A percentile compares a stretch with the other conserved stretches of the same genome.
These are phyloP conservation scores for Coracopsis vasa DNA, from an alignment of 2,113 vertebrate genomes.

Conservation along the genomic window DNA sequence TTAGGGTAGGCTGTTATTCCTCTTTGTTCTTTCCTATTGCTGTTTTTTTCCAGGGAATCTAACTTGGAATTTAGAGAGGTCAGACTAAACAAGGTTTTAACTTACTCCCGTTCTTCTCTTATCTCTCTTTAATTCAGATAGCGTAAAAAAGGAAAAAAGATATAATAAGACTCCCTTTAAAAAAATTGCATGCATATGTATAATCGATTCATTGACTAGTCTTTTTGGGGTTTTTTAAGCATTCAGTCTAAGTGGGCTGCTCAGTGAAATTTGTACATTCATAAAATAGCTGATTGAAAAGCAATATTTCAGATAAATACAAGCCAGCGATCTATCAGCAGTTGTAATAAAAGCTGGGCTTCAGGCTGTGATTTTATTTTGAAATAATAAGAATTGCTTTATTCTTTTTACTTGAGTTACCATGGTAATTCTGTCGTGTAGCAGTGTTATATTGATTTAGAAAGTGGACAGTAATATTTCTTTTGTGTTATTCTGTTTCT, in stretches of 20 bases:
- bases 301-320: constrained; percentile 96
- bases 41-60: neutral
- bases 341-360: constrained; percentile 98
- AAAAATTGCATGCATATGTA: neutral
- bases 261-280: constrained; percentile 91
- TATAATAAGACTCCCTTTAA: neutral
- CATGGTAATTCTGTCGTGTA: constrained; percentile 98
- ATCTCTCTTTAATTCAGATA: neutral
- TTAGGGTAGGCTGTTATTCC: neutral
- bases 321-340: constrained; percentile 91
- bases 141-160: neutral
- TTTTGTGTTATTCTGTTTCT: constrained; percentile 98
- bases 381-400: constrained; percentile 98
- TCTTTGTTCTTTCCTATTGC: constrained; percentile 22
- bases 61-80: constrained; percentile 10
- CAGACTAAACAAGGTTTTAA: constrained; percentile 33
- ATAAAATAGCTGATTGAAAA: constrained; percentile 96
- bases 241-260: constrained; percentile 84
- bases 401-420: constrained; percentile 98
- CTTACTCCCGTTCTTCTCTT: neutral
- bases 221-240: constrained; percentile 79
- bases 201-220: constrained; percentile 80
- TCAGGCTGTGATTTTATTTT: constrained; percentile 98
- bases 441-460: constrained; percentile 99
- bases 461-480: constrained; percentile 99